Evolutionary conservation across 2,888 invertebrate species (phyloP), one percentile per base, ranked within the genome.

Genomic region (Xanthia togata): DNA sequence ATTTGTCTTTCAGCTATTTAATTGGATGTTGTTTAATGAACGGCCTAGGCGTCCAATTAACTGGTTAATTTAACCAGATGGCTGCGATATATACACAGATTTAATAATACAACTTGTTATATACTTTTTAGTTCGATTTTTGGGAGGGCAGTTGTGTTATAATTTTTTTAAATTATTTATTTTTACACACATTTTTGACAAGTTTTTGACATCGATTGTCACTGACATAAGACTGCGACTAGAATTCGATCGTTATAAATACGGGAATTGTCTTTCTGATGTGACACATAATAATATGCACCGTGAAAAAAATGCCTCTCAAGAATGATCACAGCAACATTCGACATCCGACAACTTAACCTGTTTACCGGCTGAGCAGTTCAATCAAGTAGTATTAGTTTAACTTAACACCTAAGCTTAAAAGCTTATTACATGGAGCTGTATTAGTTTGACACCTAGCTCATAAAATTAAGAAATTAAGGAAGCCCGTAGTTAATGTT

Each of bases 361-460:
- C 63, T 26, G 59, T 63, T 41, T 31, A 63, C 31, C 4, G 12
- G 57, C 23, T 65, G 26, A 78, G 26, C 26, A 41, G 35, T 41
- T 59, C 23, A 64, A 78, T 70, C 8, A 44, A 78, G n/a, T 11
- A 50, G 41, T 44, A 35, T 35, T 35, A 78, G 35, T 53, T 59
- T 17, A 70, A 55, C 38, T 47, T 55, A 41, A 50, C n/a, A 62
- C 73, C 23, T 53, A 14, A 26, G 35, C 35, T 55, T 31, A 1
- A 26, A 38, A 35, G 35, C 35, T 67, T 31, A 31, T 67, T 23
- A 55, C 55, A 44, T 38, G 11, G 23, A 71, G 26, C 23, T 26
- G 14, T 23, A 59, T 69, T 57, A 57, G 23, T 17, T n/a, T 26
- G 23, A 53, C 31, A 57, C 55, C 4, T 26, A 4, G 57, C 26